These are phyloP conservation scores for Hephaestus fuliginosus DNA, from an alignment of 2,797 vertebrate species.

Conservation along the genomic window DNA sequence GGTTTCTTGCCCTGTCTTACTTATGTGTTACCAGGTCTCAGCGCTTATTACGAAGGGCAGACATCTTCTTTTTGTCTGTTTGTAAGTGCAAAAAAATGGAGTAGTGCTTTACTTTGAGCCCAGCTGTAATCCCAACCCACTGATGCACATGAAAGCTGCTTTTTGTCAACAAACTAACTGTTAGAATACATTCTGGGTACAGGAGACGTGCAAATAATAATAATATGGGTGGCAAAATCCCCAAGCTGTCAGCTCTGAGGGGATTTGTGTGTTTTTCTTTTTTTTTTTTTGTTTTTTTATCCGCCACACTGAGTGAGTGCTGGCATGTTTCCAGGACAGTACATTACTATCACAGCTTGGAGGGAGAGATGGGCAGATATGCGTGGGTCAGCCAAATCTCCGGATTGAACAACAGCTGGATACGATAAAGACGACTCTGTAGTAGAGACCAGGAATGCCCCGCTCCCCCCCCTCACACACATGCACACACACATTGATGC, in stretches of 20 bases:
- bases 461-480: neutral
- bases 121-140: constrained; percentile 14
- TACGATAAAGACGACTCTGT: constrained; percentile 38
- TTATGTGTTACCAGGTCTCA: neutral
- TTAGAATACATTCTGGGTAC: constrained; percentile 28
- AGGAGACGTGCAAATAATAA: constrained; percentile 59
- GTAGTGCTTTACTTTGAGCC: neutral
- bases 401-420: constrained; percentile 74
- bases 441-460: constrained; percentile 28
- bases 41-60: neutral
- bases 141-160: constrained; percentile 31
- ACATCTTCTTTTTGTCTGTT: neutral
- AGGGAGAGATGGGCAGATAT: constrained; percentile 57
- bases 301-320: constrained; percentile 57
- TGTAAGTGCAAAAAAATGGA: neutral
- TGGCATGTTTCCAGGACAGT: constrained; percentile 72
- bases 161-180: constrained; percentile 48
- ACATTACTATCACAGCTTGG: constrained; percentile 70
- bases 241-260: constrained; percentile 73
- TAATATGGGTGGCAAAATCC: constrained; percentile 71
- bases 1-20: neutral
- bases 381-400: constrained; percentile 70
- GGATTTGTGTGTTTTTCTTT: constrained; percentile 65
- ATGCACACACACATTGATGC: too few relatives aligned
- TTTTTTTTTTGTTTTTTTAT: constrained; percentile 39